These are phyloP conservation scores for Hydractinia echinata DNA, from an alignment of 30 jellyfish, hydroid and myxozoan genomes.

Conservation along the genomic window DNA sequence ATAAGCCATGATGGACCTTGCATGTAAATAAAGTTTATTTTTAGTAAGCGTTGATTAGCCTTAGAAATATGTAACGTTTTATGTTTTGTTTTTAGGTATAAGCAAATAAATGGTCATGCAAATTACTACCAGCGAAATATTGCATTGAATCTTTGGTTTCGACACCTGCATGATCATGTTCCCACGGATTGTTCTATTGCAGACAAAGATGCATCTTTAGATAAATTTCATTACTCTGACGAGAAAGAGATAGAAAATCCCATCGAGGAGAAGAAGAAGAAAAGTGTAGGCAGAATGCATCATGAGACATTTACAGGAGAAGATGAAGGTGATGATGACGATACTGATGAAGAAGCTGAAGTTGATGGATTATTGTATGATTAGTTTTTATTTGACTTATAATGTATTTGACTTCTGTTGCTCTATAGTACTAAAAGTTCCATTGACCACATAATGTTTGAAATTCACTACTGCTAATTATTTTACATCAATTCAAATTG, in stretches of 20 bases:
- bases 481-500: no score
- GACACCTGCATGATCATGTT: slow-evolving; percentile 1
- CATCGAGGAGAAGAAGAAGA: neutral
- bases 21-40: no score
- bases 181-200: slow-evolving; percentile 4
- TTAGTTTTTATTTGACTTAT: neutral
- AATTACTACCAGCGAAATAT: slow-evolving; percentile 11
- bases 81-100: slow-evolving; percentile 2
- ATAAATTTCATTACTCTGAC: neutral
- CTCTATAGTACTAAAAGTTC: neutral
- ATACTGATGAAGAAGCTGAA: no score
- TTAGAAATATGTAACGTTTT: neutral
- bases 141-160: slow-evolving; percentile 19
- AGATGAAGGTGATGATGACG: no score
- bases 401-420: neutral
- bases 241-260: neutral
- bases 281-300: no score
- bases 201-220: neutral
- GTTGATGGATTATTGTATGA: neutral
- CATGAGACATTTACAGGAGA: no score
- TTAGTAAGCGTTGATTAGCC: no score
- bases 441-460: neutral
- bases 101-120: slow-evolving; percentile 15
- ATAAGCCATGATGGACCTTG: no score
- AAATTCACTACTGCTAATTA: no score